A percentile compares a stretch with the other conserved stretches of the same genome.
Evolutionary conservation across 2,888 invertebrate genomes (phyloP).

Genomic region (Hirtodrosophila cameraria): DNA sequence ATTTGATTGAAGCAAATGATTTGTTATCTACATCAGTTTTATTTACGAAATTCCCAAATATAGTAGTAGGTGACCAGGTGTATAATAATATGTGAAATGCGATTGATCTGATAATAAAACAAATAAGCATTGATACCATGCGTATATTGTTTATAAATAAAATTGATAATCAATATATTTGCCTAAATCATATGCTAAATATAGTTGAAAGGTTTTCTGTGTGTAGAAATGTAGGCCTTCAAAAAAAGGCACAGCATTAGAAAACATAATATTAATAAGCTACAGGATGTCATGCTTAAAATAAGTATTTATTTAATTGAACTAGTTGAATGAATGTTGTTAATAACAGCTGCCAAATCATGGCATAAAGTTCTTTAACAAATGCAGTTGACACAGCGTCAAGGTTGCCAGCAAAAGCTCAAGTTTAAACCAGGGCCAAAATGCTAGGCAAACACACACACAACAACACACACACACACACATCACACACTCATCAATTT

Average conservation of each 20-base stretch:
- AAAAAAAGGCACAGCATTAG: too few relatives aligned
- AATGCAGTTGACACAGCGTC: conserved; percentile 40
- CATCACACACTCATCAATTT: conserved; percentile 49
- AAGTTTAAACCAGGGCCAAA: conserved; percentile 61
- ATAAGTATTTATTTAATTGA: too few relatives aligned
- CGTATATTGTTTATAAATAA: background rate
- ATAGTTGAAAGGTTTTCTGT: background rate
- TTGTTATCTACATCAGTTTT: too few relatives aligned
- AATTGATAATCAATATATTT: background rate
- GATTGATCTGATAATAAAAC: background rate
- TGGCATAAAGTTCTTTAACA: conserved; percentile 7
- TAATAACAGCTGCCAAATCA: conserved; percentile 38
- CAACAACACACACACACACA: conserved; percentile 4
- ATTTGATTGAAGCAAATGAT: too few relatives aligned
- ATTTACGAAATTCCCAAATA: too few relatives aligned
- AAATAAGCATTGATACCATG: background rate
- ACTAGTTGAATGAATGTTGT: too few relatives aligned
- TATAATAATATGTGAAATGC: background rate
- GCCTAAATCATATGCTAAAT: background rate
- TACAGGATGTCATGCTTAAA: background rate
- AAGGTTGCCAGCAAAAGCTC: conserved; percentile 52
- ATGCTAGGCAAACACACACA: conserved; percentile 32
- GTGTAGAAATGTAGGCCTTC: too few relatives aligned
- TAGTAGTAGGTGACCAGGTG: background rate
- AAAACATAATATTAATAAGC: too few relatives aligned